Evolutionary conservation across 2,797 vertebrate species (phyloP), one percentile per base, ranked within the genome.

Genomic region (Acridotheres tristis): DNA sequence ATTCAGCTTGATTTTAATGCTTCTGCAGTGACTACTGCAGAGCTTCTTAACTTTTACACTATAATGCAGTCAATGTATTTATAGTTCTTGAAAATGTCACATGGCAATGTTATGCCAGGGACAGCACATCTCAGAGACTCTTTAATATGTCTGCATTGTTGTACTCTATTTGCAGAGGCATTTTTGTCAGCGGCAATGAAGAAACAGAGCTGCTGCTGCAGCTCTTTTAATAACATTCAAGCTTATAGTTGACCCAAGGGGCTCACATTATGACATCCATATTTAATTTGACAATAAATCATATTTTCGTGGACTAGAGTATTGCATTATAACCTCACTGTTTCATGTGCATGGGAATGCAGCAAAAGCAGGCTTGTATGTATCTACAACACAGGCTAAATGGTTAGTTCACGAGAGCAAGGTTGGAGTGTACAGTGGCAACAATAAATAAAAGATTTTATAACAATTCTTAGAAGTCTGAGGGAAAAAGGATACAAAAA

Each of bases 261-360:
- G 74, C 54, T 93, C 91, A 68, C 76, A 88, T 95, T 93, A 93
- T 76, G 95, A 89, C 89, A 95, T 74, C 54, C 61, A 95, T 85
- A 86, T 75, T 90, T 96, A 96, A 96, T 96, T 94, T 95, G 84
- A 88, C 76, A 94, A 94, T 94, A 96, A 95, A 96, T 96, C 91
- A 91, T 95, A 94, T 94, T 94, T 95, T 96, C 74, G 67, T 55
- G 23, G 91, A 63, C 85, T 91, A 89, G 89, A 79, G 36, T 45
- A 87, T 72, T 81, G 69, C 66, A 81, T 89, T 94, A 89, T 89
- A 94, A 65, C 36, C 73, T 90, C 62, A 51, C 85, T 66, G 26
- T 50, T 94, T 84, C 72, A 78, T 78, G 88, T 93, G 79, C 85
- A 78, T 72, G n/a, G 50, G 62, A 88, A 88, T 90, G 91, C 94